Conservation (phyloP, 1,140 invertebrate genomes). For the Drosophila serrata region DNA sequence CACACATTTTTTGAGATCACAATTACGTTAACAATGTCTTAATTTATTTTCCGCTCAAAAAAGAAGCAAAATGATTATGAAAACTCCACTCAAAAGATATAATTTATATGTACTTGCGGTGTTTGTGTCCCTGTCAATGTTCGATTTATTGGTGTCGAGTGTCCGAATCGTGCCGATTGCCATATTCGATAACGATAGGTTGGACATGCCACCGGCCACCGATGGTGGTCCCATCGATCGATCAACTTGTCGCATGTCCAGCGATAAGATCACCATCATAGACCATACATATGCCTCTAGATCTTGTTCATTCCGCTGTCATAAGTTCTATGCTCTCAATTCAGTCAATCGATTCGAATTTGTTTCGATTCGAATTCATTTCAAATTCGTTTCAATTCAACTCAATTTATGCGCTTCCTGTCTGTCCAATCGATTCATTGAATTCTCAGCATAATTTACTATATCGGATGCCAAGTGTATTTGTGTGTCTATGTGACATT, state of each 20-base stretch:
- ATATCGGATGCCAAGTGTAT: constrained; percentile 18
- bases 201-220: constrained; percentile 26
- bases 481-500: constrained; percentile 47
- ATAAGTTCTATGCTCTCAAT: constrained; percentile 44
- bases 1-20: constrained; percentile 52
- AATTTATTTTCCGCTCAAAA: constrained; percentile 47
- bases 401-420: constrained; percentile 73
- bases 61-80: constrained; percentile 3
- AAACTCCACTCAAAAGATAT: constrained; percentile 14
- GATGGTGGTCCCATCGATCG: constrained; percentile 58
- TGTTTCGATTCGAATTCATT: not conserved
- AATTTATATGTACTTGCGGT: constrained; percentile 37
- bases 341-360: constrained; percentile 13
- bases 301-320: constrained; percentile 19
- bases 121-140: constrained; percentile 33
- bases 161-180: constrained; percentile 44
- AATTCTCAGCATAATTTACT: constrained; percentile 51
- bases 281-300: not conserved
- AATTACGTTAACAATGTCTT: constrained; percentile 61
- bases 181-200: constrained; percentile 45
- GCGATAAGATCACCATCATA: constrained; percentile 53
- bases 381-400: constrained; percentile 16
- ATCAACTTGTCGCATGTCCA: constrained; percentile 59
- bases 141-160: constrained; percentile 44
- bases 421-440: constrained; percentile 64